Evolutionary conservation across 2,113 vertebrate species (phyloP).

Genomic region (Mesoclemmys tuberculata): DNA sequence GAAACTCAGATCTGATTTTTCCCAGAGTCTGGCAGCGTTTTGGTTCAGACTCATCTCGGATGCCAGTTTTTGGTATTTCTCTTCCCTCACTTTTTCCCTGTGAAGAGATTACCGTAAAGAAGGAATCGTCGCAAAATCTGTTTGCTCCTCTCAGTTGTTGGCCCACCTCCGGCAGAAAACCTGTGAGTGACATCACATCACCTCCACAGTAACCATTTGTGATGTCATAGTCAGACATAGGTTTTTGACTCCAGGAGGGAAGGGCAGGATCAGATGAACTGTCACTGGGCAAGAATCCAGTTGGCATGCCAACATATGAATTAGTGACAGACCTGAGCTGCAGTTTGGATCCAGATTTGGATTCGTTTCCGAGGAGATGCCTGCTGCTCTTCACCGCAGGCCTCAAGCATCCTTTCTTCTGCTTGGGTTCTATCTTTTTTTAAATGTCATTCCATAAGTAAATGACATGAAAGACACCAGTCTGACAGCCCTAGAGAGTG

Average conservation of each 20-base stretch:
- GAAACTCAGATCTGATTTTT: neutral
- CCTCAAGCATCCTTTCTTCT: neutral
- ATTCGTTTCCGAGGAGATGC: neutral
- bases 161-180: neutral
- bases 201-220: neutral
- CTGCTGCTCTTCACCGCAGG: neutral
- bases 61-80: neutral
- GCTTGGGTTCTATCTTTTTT: neutral
- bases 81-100: neutral
- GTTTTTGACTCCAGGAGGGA: neutral
- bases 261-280: neutral
- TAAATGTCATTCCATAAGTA: neutral
- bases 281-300: accelerated
- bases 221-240: neutral
- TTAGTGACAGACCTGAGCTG: neutral
- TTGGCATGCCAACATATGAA: neutral
- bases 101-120: neutral
- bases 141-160: neutral
- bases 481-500: neutral
- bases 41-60: neutral
- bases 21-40: neutral
- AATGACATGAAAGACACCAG: neutral
- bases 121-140: neutral
- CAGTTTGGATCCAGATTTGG: neutral
- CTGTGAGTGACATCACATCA: neutral